Evolutionary conservation across 1,140 invertebrate species (phyloP), one percentile per base, ranked within the genome.

Genomic region (Lordiphosa collinella): DNA sequence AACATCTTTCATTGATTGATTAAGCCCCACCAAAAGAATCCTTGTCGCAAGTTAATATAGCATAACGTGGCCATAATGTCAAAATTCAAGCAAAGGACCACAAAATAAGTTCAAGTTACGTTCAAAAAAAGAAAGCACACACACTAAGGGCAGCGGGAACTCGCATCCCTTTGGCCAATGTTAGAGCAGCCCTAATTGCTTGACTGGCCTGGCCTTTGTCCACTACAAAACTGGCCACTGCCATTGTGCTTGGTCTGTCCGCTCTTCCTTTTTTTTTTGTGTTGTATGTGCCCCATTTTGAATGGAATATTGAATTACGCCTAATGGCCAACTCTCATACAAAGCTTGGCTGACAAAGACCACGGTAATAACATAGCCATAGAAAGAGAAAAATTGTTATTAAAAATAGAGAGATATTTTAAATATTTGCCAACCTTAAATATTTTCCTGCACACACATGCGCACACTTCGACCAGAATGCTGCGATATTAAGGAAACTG

Each of bases 241-340:
- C 44, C 38, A 56, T 56, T 66, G 34, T 53, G 22, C 9, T 29
- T 13, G 49, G 31, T 53, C 16, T 41, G 25, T 46, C 8, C 10
- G 13, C 32, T 8, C 29, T n/a, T 12, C 14, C 35, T 16, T n/a
- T 32, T 34, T 7, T 10, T 43, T 32, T 51, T 66, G 54, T 67
- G 34, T 31, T 5, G 11, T 16, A 48, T 55, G 43, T 40, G 51
- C 35, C 51, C 38, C 40, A 46, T 38, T 48, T 61, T 82, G 52
- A 82, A 73, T 71, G 36, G 76, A 80, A 80, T 80, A 80, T 80
- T 82, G 76, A 82, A 80, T 80, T 82, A 80, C 76, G 37, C 48
- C 71, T 80, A 80, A 80, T 80, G 76, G 76, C 44, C 61, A 60
- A 56, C 40, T 38, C 38, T 29, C 50, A 55, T 36, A 73, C 54